A percentile compares a stretch with the other conserved stretches of the same genome.
Conservation (phyloP, 2,888 invertebrate species). For the Smittia sp. region DNA sequence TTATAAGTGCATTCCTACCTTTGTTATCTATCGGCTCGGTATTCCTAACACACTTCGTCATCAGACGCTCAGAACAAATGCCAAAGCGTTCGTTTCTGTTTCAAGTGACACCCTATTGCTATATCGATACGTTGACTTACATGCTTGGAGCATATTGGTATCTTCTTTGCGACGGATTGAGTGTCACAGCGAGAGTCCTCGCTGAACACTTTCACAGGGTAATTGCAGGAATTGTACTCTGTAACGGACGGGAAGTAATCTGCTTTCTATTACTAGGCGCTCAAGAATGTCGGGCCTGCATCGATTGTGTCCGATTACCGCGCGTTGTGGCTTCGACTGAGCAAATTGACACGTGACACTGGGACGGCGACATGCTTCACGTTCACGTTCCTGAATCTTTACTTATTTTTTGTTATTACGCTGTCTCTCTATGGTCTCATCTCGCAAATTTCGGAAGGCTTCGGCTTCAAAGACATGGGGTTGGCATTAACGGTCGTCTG, state of each 20-base stretch:
- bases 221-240: neutral
- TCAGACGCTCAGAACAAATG: neutral
- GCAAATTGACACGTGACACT: constrained; percentile 64
- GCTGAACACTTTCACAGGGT: constrained; percentile 64
- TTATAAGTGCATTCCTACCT: constrained; percentile 61
- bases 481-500: constrained; percentile 65
- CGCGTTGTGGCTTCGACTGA: constrained; percentile 67
- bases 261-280: constrained; percentile 53
- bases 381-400: constrained; percentile 65
- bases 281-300: constrained; percentile 67
- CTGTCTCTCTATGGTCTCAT: constrained; percentile 71
- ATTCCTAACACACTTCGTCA: constrained; percentile 59
- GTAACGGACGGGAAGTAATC: neutral
- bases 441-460: constrained; percentile 70
- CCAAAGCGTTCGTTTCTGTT: constrained; percentile 43
- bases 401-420: constrained; percentile 70
- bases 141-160: constrained; percentile 72
- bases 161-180: constrained; percentile 64
- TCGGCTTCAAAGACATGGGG: constrained; percentile 70
- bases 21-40: constrained; percentile 63
- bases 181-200: constrained; percentile 62
- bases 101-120: constrained; percentile 65
- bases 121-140: constrained; percentile 65
- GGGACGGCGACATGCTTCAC: constrained; percentile 68
- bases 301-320: constrained; percentile 68